Evolutionary conservation across 2,113 vertebrate species (phyloP).

Genomic region (Octodon degus): DNA sequence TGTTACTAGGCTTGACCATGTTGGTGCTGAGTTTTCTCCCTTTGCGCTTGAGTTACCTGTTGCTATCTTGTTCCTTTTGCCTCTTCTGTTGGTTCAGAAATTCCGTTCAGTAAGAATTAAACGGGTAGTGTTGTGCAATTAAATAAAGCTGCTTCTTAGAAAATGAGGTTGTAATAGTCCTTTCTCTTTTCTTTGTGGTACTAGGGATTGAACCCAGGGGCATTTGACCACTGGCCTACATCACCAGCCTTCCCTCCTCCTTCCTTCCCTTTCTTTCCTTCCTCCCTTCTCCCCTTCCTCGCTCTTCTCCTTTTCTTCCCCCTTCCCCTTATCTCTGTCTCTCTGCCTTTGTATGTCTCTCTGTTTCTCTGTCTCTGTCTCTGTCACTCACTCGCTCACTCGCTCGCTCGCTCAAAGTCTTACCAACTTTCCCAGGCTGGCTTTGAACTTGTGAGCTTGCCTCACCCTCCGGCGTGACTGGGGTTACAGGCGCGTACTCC

Average conservation of each 20-base stretch:
- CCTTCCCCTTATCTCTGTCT: background rate
- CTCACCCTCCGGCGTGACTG: background rate
- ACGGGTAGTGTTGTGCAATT: background rate
- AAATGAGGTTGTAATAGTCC: background rate
- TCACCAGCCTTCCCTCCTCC: background rate
- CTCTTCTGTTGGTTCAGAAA: conserved; percentile 1
- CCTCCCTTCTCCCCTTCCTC: too few relatives aligned
- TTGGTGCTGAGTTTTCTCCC: background rate
- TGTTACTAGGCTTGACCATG: background rate
- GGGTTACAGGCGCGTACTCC: background rate
- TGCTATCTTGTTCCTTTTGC: background rate
- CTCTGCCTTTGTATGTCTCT: background rate
- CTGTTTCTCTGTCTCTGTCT: background rate
- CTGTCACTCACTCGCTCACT: background rate
- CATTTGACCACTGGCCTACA: background rate
- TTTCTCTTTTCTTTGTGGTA: background rate
- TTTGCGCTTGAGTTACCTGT: background rate
- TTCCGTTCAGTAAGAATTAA: background rate
- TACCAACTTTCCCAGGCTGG: background rate
- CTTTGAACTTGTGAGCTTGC: background rate
- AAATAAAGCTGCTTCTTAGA: conserved; percentile 30
- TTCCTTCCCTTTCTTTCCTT: background rate
- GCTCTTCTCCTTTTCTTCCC: too few relatives aligned
- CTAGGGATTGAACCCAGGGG: background rate
- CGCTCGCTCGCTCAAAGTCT: background rate